These are phyloP conservation scores for Eudyptes chrysolophus DNA, from an alignment of 2,113 vertebrate genomes.

Conservation along the genomic window DNA sequence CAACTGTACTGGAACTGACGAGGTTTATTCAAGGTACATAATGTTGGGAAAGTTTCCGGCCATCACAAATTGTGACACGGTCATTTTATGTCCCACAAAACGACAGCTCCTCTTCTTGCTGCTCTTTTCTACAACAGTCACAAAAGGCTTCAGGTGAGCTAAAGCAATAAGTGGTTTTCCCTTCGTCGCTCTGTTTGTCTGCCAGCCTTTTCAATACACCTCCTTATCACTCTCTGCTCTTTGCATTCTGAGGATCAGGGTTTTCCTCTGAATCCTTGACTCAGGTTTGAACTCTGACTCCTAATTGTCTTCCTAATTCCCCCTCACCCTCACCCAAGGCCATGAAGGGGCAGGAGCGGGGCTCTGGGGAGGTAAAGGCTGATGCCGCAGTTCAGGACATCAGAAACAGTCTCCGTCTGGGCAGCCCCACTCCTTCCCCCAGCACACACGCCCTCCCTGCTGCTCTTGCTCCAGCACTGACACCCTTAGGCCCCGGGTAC, in stretches of 20 bases:
- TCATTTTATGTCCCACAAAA: neutral
- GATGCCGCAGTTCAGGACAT: neutral
- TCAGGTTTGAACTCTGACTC: neutral
- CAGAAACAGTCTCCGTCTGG: neutral
- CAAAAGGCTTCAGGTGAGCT: rapidly evolving
- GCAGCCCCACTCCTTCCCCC: neutral
- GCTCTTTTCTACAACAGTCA: neutral
- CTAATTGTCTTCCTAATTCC: neutral
- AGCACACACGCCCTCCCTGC: rapidly evolving
- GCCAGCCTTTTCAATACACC: neutral
- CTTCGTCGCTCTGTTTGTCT: neutral
- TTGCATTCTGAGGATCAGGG: neutral
- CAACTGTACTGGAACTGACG: rapidly evolving
- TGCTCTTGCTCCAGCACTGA: neutral
- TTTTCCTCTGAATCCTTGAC: neutral
- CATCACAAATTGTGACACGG: too few relatives aligned
- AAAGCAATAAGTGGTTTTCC: neutral
- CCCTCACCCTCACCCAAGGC: neutral
- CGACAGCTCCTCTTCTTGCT: neutral
- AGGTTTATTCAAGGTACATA: neutral
- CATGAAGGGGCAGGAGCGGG: neutral
- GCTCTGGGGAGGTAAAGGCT: too few relatives aligned
- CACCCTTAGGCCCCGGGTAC: too few relatives aligned
- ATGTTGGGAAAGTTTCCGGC: neutral
- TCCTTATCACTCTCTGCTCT: neutral